phyloP scores from a whole-genome alignment of 2,797 vertebrate species.

The Rhinoraja longicauda region DNA sequence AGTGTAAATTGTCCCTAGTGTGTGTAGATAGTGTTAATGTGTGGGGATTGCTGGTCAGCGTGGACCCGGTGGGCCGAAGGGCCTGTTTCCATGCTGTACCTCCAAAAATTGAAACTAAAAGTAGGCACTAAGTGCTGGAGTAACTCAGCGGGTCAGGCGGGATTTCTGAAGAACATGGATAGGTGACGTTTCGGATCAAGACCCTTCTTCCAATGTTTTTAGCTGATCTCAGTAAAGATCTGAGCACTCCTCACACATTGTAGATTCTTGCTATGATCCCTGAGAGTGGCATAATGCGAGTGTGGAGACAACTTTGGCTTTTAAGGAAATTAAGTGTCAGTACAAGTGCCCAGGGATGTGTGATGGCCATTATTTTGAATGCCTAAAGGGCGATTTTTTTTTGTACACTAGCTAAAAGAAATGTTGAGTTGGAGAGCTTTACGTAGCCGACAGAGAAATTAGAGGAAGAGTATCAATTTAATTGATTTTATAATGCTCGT shows the following conservation, averaged over 20 bases:
- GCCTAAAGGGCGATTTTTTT: background rate
- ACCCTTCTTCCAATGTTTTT: background rate
- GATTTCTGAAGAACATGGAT: too few relatives aligned
- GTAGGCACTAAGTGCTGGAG: too few relatives aligned
- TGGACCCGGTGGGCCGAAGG: too few relatives aligned
- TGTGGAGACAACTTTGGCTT: background rate
- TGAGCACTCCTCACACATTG: background rate
- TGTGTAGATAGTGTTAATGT: too few relatives aligned
- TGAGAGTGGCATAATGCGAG: background rate
- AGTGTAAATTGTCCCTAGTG: too few relatives aligned
- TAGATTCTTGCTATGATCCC: background rate
- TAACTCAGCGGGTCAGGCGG: too few relatives aligned
- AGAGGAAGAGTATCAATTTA: background rate
- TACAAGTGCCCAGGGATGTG: background rate
- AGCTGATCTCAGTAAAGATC: constrained; percentile 1
- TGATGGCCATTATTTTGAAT: background rate
- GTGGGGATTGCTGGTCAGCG: too few relatives aligned
- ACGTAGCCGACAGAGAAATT: background rate
- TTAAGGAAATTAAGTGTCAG: constrained; percentile 11
- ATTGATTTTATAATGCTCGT: constrained; percentile 19
- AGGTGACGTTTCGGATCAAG: too few relatives aligned
- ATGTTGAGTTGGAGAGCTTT: background rate
- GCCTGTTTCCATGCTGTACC: too few relatives aligned
- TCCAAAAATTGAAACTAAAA: too few relatives aligned
- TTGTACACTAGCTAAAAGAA: background rate